These are phyloP conservation scores for Pammene fasciana DNA, from an alignment of 2,888 invertebrate genomes.

Conservation along the genomic window DNA sequence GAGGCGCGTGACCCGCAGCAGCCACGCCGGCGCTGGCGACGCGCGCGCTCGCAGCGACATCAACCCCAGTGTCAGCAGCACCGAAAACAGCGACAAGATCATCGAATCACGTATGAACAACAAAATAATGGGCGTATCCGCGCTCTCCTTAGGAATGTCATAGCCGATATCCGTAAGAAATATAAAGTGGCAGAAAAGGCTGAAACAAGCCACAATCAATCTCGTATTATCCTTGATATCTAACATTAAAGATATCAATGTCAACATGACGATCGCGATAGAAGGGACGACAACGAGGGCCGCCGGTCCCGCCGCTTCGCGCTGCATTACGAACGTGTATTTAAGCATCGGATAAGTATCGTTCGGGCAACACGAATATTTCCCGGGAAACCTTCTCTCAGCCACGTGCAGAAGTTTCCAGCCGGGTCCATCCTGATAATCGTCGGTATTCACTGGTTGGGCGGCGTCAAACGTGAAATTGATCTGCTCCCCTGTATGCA, in stretches of 20 bases:
- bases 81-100: conserved; percentile 66
- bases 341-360: conserved; percentile 84
- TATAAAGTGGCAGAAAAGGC: conserved; percentile 84
- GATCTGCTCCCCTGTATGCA: conserved; percentile 85
- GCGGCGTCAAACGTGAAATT: conserved; percentile 71
- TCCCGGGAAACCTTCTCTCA: conserved; percentile 73
- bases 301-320: conserved; percentile 83
- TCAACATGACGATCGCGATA: conserved; percentile 81
- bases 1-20: conserved; percentile 61
- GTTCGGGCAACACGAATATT: conserved; percentile 81
- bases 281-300: conserved; percentile 83
- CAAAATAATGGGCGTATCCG: conserved; percentile 82
- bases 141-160: conserved; percentile 84
- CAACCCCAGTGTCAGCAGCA: conserved; percentile 67
- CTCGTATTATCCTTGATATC: conserved; percentile 83
- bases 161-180: conserved; percentile 84
- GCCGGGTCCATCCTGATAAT: conserved; percentile 81
- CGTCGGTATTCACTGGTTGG: conserved; percentile 68
- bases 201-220: conserved; percentile 81
- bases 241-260: conserved; percentile 82
- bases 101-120: conserved; percentile 75
- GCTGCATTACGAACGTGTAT: conserved; percentile 81
- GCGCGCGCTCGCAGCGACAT: conserved; percentile 63
- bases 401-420: conserved; percentile 82
- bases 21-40: conserved; percentile 65